Evolutionary conservation across 2,888 invertebrate genomes (phyloP), one percentile per base, ranked within the genome.

Genomic region (Latrodectus elegans): DNA sequence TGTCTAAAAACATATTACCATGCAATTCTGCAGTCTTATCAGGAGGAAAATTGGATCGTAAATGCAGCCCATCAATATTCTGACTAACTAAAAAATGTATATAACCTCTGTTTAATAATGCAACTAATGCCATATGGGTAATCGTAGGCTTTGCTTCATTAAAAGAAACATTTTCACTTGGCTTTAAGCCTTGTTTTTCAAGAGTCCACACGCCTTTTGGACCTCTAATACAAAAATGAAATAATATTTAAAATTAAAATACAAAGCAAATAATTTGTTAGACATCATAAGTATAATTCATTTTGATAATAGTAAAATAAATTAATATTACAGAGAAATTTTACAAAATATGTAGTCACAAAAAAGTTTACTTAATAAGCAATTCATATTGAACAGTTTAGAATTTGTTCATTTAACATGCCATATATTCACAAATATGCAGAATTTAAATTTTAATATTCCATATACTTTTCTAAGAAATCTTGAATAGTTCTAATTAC

Each of bases 191-290:
- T 92, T 96, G 94, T 91, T 95, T 95, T 92, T 99, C 98, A 90
- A 99, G 93, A 0, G 99, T 99, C 99, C 99, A 99, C 0, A 99
- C 98, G 78, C 97, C 97, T 92, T 96, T 96, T 8, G 97, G 97
- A 1, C 97, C 97, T 90, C 97, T 96, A 92, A 92, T 49, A 52
- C 77, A 64, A 72, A 8, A 77, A 14, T 67, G 26, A 53, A 8
- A 73, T 38, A 38, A 38, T 38, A 38, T 38, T 38, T 6, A 38
- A 38, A 38, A 38, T 38, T 6, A 38, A 38, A 38, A 38, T 38
- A 38, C 38, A 38, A 38, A 38, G 38, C 38, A 38, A 38, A 38
- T 38, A 6, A 38, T 38, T 38, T 38, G 6, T 38, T 38, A 38
- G 1, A 38, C 4, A 38, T 38, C 38, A 38, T 38, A 6, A 38